Base-by-base conservation (phyloP, 1,140 invertebrate genomes). In the Zaprionus kolodkinae region DNA sequence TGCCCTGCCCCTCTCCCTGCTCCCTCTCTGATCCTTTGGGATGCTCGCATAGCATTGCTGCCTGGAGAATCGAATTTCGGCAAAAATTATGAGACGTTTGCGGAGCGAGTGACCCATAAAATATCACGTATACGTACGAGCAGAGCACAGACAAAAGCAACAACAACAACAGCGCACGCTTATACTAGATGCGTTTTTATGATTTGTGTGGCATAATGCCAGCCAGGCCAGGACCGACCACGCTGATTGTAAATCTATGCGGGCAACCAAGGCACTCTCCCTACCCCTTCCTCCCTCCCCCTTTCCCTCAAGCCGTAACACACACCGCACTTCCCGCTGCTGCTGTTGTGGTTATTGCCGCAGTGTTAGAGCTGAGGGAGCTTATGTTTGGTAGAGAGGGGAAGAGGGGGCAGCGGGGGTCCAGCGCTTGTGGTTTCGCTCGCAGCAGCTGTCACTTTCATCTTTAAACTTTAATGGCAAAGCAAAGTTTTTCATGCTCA, bases 391-490 rank as follows among this genome's bases (percentile, higher is more conserved):
- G 61, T 1, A 2, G n/a, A 45, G 40, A 21, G 21, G 21, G 21
- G 21, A 21, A n/a, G n/a, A n/a, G n/a, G n/a, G n/a, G n/a, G n/a
- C n/a, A n/a, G n/a, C n/a, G n/a, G 6, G 40, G 64, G 61, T 60
- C 71, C 65, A 62, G 66, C 50, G 57, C 52, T 50, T 15, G 50
- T 12, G 75, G 48, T 61, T 65, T 61, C 35, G 71, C 52, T 62
- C 61, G 60, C 74, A 38, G 59, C 81, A 88, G 84, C 84, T 87
- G 84, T 81, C 80, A 82, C 78, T 82, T 89, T 84, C 85, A 81
- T 89, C 85, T 88, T 88, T 88, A 88, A 88, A 88, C 77, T 88
- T 88, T 81, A 89, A 88, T 84, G 85, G 80, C 74, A 61, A 67
- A 68, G 52, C 72, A 79, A 86, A 86, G 76, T 81, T 80, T 81